Conservation (phyloP, 2,113 vertebrate species). For the Hemiscyllium ocellatum region DNA sequence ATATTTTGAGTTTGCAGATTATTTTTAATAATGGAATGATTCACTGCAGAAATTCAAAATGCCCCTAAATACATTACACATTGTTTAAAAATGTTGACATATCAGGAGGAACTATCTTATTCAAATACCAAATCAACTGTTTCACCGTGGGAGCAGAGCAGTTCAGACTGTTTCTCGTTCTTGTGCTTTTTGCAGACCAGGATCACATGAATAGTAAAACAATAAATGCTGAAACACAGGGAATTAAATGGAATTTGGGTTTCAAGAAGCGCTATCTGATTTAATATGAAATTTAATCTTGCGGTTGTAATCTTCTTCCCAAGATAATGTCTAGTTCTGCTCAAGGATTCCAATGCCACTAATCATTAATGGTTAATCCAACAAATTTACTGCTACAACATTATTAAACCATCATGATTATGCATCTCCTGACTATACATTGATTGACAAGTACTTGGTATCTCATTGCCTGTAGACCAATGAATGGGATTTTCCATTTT, state of each 20-base stretch:
- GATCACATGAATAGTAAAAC: background rate
- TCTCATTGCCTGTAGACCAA: background rate
- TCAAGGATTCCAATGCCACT: background rate
- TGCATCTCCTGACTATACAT: background rate
- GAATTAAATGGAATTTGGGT: background rate
- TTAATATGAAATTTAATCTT: constrained; percentile 23
- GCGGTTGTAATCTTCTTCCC: background rate
- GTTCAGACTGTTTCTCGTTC: background rate
- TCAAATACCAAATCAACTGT: background rate
- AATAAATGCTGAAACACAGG: background rate
- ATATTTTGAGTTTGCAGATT: background rate
- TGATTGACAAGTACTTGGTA: background rate
- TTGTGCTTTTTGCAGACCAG: background rate
- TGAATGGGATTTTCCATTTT: background rate
- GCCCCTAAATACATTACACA: background rate
- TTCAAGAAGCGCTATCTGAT: background rate
- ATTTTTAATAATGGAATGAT: background rate
- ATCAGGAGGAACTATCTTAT: no score
- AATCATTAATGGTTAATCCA: background rate
- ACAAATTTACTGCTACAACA: background rate
- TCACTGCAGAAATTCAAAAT: background rate
- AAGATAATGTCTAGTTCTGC: background rate
- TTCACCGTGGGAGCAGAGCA: background rate
- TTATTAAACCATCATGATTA: background rate
- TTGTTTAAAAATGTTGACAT: background rate